Evolutionary conservation across 2,797 vertebrate genomes (phyloP).

Genomic region (Alcedo quadribrachys): DNA sequence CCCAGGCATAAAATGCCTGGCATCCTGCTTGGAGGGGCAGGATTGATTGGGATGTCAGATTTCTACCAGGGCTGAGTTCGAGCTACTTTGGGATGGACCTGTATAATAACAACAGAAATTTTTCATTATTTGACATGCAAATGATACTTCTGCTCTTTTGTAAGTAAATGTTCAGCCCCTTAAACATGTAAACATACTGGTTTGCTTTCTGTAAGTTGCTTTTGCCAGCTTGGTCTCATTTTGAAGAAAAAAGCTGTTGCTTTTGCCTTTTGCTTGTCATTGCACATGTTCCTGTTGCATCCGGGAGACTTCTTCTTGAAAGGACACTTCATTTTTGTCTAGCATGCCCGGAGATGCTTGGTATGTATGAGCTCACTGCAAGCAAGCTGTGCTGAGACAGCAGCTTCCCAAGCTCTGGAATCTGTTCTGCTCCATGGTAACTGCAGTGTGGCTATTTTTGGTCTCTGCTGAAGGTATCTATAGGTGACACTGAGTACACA

Average conservation of each 20-base stretch:
- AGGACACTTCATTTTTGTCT: not conserved
- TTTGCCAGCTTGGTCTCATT: not conserved
- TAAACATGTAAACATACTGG: not conserved
- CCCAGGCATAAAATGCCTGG: not conserved
- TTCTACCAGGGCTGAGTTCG: not conserved
- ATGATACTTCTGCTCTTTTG: not conserved
- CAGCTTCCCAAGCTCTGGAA: not conserved
- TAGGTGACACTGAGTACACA: not conserved
- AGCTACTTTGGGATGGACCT: not conserved
- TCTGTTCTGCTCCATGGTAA: not conserved
- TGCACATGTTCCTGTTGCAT: not conserved
- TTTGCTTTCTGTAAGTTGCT: not conserved
- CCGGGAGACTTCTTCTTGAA: not conserved
- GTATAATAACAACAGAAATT: not conserved
- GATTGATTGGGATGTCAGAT: not conserved
- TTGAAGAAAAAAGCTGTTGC: not conserved
- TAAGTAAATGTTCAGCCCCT: not conserved
- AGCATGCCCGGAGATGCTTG: fast-evolving
- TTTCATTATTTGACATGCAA: not conserved
- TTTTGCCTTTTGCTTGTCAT: constrained; percentile 10
- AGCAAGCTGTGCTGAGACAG: not conserved
- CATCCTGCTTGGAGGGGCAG: not conserved
- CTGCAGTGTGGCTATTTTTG: not conserved
- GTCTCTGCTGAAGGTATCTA: not conserved
- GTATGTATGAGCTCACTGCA: not conserved